Conservation (phyloP, 2,888 invertebrate species). For the Ditula angustiorana region DNA sequence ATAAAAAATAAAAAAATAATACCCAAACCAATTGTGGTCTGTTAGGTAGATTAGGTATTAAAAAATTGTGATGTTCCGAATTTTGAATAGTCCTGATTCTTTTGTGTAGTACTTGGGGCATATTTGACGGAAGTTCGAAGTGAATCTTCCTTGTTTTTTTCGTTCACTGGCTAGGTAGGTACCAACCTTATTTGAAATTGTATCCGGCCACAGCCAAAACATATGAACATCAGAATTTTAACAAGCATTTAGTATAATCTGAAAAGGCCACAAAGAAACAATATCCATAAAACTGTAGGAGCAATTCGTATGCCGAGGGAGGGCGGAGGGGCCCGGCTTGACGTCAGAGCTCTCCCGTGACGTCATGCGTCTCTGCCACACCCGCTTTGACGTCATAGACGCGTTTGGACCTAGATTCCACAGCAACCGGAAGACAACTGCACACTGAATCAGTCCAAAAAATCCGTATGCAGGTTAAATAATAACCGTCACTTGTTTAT, state of each 20-base stretch:
- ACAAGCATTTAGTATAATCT: background rate
- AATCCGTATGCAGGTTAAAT: background rate
- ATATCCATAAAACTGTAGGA: constrained; percentile 69
- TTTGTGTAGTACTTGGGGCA: no score
- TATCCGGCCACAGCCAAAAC: background rate
- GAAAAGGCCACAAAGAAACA: constrained; percentile 55
- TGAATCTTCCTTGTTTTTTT: no score
- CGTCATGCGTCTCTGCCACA: constrained; percentile 80
- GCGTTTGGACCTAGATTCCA: constrained; percentile 50
- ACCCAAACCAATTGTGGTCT: no score
- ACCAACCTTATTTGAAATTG: no score
- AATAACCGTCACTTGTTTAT: background rate
- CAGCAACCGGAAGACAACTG: background rate
- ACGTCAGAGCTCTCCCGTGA: constrained; percentile 82
- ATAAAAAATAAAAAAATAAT: no score
- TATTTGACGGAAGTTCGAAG: no score
- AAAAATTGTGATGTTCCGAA: no score
- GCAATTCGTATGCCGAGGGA: constrained; percentile 63
- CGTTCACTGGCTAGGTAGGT: no score
- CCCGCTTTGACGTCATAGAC: constrained; percentile 80
- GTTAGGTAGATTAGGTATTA: no score
- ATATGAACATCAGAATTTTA: background rate
- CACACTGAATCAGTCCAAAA: background rate
- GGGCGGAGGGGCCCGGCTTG: constrained; percentile 65
- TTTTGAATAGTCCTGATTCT: no score